Evolutionary conservation across 2,113 vertebrate species (phyloP).

Genomic region (Pachycephala philippinensis): DNA sequence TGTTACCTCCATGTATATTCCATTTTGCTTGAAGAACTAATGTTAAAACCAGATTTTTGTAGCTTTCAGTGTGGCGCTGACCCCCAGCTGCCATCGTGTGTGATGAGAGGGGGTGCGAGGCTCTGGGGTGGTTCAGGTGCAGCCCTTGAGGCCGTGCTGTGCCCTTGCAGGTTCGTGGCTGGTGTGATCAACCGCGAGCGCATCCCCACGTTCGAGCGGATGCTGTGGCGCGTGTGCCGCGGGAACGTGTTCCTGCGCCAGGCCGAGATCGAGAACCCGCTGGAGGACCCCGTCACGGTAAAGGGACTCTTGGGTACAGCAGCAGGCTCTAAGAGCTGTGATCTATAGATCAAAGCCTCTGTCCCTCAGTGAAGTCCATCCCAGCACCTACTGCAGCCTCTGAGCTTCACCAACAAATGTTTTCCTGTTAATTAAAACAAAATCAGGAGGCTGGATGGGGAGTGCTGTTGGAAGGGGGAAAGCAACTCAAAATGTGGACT

Average conservation of each 20-base stretch:
- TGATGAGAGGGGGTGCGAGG: neutral
- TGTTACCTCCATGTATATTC: accelerated
- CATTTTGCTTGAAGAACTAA: neutral
- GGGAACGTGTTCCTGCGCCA: constrained; percentile 96
- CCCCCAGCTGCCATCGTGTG: accelerated
- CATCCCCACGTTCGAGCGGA: constrained; percentile 94
- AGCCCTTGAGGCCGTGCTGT: neutral
- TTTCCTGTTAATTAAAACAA: accelerated
- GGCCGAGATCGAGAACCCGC: constrained; percentile 91
- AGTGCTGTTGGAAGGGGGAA: neutral
- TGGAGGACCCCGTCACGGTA: constrained; percentile 93
- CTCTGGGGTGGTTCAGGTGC: neutral
- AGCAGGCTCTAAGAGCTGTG: neutral
- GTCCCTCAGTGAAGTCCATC: accelerated
- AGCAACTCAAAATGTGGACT: neutral
- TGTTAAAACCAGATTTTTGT: neutral
- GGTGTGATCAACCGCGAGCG: constrained; percentile 94
- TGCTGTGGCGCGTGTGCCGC: constrained; percentile 97
- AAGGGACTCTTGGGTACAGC: neutral
- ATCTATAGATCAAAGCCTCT: accelerated
- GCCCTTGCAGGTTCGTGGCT: constrained; percentile 86
- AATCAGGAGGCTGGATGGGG: neutral
- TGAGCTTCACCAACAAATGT: neutral
- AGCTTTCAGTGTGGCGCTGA: accelerated
- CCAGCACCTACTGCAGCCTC: neutral